Evolutionary conservation across 2,888 invertebrate genomes (phyloP), one percentile per base, ranked within the genome.

Genomic region (Agrenia bidenticulata): DNA sequence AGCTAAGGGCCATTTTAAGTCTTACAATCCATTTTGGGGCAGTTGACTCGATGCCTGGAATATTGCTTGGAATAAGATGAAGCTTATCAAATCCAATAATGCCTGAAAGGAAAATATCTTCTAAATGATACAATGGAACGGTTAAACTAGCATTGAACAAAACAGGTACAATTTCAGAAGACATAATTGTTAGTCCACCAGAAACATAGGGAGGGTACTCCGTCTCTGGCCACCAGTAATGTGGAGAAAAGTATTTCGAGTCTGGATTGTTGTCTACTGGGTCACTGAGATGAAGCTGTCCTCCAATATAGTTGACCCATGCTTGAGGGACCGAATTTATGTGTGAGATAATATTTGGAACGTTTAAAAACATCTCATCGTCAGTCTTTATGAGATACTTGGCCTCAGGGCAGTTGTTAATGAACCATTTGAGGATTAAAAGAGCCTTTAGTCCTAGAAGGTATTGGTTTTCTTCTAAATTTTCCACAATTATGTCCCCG

Each of bases 401-500:
- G 5, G 66, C 7, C 19, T 54, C 21, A 4, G 50, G 41, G 54
- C 62, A 62, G 41, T 19, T 57, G 15, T 19, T 2, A 9, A 23
- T 51, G 50, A 66, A 66, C 66, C 66, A 66, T 39, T 66, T 66
- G 13, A 66, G 49, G 54, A 66, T 58, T 37, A 62, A 2, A 11
- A 66, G 42, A 32, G 66, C 42, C 54, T 66, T 66, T 39, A 63
- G 41, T 1, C 27, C 21, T 1, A 58, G 49, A 2, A 41, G 42
- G 26, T 62, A 63, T 21, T 58, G 53, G 17, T 66, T 5, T 59
- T 66, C 62, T 2, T 63, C 19, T 11, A 66, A 17, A 27, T 66
- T 59, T 4, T 66, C 66, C 1, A 66, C 32, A 4, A 66, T 66
- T 11, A 66, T 53, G 54, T 66, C 66, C 17, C 55, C 49, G 37